Base-by-base conservation (phyloP, 2,888 invertebrate species). In the Melieria crassipennis region DNA sequence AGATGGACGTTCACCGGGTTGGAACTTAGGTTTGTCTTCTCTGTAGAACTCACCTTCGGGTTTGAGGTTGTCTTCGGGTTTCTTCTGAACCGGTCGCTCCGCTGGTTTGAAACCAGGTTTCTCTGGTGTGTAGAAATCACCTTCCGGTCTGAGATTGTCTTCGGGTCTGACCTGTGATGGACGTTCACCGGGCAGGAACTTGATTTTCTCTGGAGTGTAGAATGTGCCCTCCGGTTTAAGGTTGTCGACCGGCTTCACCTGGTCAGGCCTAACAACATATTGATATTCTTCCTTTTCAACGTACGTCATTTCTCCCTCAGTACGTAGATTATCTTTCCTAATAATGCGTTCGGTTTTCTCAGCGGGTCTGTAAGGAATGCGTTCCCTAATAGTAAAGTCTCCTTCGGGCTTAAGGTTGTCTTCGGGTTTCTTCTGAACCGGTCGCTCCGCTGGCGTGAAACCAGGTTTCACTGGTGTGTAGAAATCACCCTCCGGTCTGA, bases 401-500 rank as follows among this genome's bases (percentile, higher is more conserved):
- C 91, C 89, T 78, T 91, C 90, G 0, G 91, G 89, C 66, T 83
- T 85, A 0, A 91, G 76, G 80, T 92, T 91, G 78, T 91, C 91
- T 55, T 87, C 80, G 0, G 88, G 89, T 57, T 80, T 82, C 7
- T 81, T 84, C 42, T 80, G 85, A 11, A 80, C 79, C 4, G 81
- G 81, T 7, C 79, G 76, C 58, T 82, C 80, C 9, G 80, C 80
- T 7, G 89, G 88, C n/a, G n/a, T 57, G 61, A 65, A 81, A 30
- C 84, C 77, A 3, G 85, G 82, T 64, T 83, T 85, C 4, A 86
- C 85, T 7, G 79, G 79, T 16, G 75, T 84, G 64, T 88, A 88
- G 77, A 91, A 91, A 68, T 91, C 89, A 47, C 90, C 89, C 82
- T 89, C 89, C 1, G 89, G 88, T 45, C 83, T 84, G 9, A 89